These are phyloP conservation scores for Cossypha heuglini DNA, from an alignment of 2,797 vertebrate species.

Conservation along the genomic window DNA sequence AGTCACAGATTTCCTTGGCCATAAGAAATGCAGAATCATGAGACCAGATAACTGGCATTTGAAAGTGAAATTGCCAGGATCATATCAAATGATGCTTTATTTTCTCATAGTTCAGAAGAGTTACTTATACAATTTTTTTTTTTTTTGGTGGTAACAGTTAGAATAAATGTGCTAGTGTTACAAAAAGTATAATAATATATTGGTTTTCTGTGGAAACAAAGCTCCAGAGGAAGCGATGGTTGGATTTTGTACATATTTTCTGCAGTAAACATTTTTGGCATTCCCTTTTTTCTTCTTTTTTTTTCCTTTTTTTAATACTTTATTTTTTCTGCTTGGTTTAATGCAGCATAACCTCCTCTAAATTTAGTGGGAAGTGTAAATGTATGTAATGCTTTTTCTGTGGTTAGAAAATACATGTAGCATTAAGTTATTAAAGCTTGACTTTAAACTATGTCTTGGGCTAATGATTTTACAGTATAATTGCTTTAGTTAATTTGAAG, in stretches of 20 bases:
- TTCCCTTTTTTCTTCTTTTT: background rate
- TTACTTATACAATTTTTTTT: background rate
- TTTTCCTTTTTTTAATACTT: background rate
- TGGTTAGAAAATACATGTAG: conserved; percentile 62
- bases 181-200: background rate
- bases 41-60: background rate
- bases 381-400: conserved; percentile 61
- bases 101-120: background rate
- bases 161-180: background rate
- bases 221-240: background rate
- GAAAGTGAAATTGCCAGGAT: background rate
- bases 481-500: conserved; percentile 68
- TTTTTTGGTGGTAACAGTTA: background rate
- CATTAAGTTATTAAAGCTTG: conserved; percentile 69
- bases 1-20: background rate
- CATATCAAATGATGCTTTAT: background rate
- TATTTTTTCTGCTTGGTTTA: conserved; percentile 52
- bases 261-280: background rate
- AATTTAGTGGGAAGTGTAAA: conserved; percentile 63
- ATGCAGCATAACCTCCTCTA: conserved; percentile 57
- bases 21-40: background rate
- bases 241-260: conserved; percentile 13
- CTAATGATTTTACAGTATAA: conserved; percentile 72
- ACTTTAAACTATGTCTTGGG: conserved; percentile 68
- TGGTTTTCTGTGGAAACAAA: background rate